Evolutionary conservation across 2,888 invertebrate species (phyloP).

Genomic region (Pseudococcus viburni): DNA sequence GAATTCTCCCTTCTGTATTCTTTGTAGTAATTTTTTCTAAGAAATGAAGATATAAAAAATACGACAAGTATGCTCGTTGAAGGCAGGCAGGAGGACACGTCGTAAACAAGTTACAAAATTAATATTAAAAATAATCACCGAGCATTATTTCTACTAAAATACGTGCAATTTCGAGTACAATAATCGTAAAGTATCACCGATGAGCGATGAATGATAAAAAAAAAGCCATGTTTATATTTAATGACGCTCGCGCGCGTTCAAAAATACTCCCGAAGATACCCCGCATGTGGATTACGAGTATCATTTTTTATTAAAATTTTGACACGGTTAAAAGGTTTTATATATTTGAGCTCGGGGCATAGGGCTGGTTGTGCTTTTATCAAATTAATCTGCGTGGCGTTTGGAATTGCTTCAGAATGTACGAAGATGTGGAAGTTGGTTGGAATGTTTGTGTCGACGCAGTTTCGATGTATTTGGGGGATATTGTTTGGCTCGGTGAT

Average conservation of each 20-base stretch:
- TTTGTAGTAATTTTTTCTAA: neutral
- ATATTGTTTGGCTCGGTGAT: neutral
- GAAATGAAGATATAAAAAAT: slow-evolving; percentile 42
- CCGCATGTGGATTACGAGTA: neutral
- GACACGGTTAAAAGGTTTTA: slow-evolving; percentile 29
- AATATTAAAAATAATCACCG: slow-evolving; percentile 37
- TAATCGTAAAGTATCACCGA: slow-evolving; percentile 55
- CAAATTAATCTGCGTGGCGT: slow-evolving; percentile 11
- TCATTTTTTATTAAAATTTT: slow-evolving; percentile 56
- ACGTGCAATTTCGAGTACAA: slow-evolving; percentile 21
- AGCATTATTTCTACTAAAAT: slow-evolving; percentile 4
- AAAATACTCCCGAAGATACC: slow-evolving; percentile 1
- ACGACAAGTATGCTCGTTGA: neutral
- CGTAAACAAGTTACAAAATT: slow-evolving; percentile 19
- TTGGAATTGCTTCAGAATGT: slow-evolving; percentile 22
- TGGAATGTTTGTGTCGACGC: neutral
- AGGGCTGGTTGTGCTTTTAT: slow-evolving; percentile 17
- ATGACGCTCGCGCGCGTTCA: neutral
- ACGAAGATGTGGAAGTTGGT: neutral
- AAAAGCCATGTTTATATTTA: slow-evolving; percentile 50
- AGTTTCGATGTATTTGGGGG: neutral
- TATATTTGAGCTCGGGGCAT: neutral
- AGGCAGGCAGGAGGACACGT: neutral
- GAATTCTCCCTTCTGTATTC: slow-evolving; percentile 13
- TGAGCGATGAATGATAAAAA: slow-evolving; percentile 56